Conservation (phyloP, 2,113 vertebrate species). For the cat (Felis catus) region F.catus_Fca126_mat1.0 CM031413.1:24487501-24488000, state of each 20-base stretch:
- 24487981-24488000: slow-evolving; percentile 48
- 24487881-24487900: neutral
- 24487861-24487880: neutral
- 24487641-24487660: neutral
- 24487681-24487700: neutral
- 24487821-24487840: neutral
- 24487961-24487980: slow-evolving; percentile 29
- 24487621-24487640: neutral
- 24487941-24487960: neutral
- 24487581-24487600: neutral
- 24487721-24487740: neutral
- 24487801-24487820: neutral
- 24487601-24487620: neutral
- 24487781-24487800: neutral
- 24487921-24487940: neutral
- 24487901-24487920: neutral
- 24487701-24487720: neutral
- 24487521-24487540: neutral
- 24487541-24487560: neutral
- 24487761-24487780: neutral
- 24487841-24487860: slow-evolving; percentile 27
- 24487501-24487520: neutral
- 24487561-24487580: neutral
- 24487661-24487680: neutral
- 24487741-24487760: neutral